Evolutionary conservation across 1,140 invertebrate species (phyloP).

Genomic region (Helicoverpa armigera): DNA sequence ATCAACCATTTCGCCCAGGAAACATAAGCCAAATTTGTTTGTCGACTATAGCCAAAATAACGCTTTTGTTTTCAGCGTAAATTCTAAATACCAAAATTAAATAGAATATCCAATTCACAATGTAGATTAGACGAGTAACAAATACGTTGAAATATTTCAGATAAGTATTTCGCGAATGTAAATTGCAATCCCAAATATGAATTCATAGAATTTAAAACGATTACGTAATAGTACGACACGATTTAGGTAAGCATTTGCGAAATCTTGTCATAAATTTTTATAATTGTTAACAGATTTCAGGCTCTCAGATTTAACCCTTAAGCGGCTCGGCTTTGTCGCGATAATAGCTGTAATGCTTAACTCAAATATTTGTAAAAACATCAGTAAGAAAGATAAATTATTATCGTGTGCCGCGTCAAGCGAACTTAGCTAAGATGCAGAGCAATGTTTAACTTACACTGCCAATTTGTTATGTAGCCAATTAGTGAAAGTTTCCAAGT

Average conservation of each 20-base stretch:
- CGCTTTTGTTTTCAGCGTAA: neutral
- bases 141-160: constrained; percentile 36
- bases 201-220: constrained; percentile 36
- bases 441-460: constrained; percentile 55
- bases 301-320: constrained; percentile 19
- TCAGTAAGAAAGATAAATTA: constrained; percentile 46
- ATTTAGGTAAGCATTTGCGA: constrained; percentile 30
- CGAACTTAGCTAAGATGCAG: constrained; percentile 36
- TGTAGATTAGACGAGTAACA: constrained; percentile 16
- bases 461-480: constrained; percentile 56
- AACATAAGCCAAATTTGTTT: constrained; percentile 48
- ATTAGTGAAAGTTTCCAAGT: constrained; percentile 55
- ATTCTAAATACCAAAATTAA: constrained; percentile 2
- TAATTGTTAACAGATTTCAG: constrained; percentile 36
- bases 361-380: constrained; percentile 51
- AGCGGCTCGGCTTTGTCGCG: constrained; percentile 1
- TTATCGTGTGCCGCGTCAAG: constrained; percentile 41
- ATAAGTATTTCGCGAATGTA: neutral
- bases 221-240: constrained; percentile 12
- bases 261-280: constrained; percentile 36
- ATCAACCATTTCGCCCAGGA: constrained; percentile 49
- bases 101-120: neutral
- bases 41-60: neutral
- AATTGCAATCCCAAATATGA: constrained; percentile 36
- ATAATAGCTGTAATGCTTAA: neutral